A percentile compares a stretch with the other conserved stretches of the same genome.
Conservation (phyloP, 2,797 vertebrate genomes). For the Cottoperca gobio region DNA sequence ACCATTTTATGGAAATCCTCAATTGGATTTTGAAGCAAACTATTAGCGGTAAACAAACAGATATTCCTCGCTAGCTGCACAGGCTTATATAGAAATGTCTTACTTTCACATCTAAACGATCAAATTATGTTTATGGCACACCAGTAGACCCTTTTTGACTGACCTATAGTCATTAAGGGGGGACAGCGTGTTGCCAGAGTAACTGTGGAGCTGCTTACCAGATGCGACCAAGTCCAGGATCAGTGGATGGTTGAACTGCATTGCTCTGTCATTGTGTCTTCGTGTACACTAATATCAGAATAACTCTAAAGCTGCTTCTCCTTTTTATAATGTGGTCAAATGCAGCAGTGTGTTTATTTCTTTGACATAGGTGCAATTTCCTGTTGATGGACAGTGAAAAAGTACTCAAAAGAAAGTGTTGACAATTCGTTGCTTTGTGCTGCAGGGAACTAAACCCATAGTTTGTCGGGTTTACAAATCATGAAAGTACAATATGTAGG, state of each 20-base stretch:
- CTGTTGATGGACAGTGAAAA: not conserved
- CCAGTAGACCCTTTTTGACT: constrained; percentile 86
- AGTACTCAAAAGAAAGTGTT: not conserved
- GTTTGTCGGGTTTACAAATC: too few relatives aligned
- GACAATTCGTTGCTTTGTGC: too few relatives aligned
- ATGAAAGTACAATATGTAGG: not conserved
- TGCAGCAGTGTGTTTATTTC: not conserved
- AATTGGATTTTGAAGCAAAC: not conserved
- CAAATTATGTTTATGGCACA: constrained; percentile 73
- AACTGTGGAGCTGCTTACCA: constrained; percentile 81
- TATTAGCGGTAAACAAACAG: not conserved
- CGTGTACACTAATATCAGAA: rapidly evolving
- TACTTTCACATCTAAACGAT: rapidly evolving
- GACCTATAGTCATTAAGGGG: constrained; percentile 81
- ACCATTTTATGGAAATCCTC: not conserved
- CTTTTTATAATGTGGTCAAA: not conserved
- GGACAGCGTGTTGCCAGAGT: constrained; percentile 85
- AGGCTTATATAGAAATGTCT: not conserved
- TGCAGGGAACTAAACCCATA: not conserved
- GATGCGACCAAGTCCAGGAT: constrained; percentile 68
- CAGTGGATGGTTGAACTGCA: constrained; percentile 80
- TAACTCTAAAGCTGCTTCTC: not conserved
- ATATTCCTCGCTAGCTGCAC: not conserved
- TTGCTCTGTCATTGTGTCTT: constrained; percentile 70
- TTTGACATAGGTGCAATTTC: not conserved